Evolutionary conservation across 2,888 invertebrate genomes (phyloP).

Genomic region (Metopia argyrocephala): DNA sequence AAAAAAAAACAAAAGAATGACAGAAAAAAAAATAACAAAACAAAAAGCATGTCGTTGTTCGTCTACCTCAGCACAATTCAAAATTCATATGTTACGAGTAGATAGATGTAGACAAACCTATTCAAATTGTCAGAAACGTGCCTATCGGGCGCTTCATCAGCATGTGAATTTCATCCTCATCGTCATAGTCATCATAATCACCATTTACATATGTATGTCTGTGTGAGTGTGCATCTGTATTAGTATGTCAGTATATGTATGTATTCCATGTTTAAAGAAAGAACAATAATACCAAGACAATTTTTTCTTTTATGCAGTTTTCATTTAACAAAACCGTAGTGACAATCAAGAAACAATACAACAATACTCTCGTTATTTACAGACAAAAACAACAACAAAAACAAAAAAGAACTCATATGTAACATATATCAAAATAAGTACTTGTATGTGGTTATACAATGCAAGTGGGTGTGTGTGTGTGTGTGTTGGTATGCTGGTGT

Average conservation of each 20-base stretch:
- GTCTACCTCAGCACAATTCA: conserved; percentile 62
- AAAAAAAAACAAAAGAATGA: not conserved
- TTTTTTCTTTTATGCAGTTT: conserved; percentile 47
- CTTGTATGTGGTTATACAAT: not conserved
- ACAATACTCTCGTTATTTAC: not conserved
- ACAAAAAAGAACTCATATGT: not conserved
- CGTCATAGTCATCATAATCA: conserved; percentile 49
- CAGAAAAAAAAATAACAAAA: too few relatives aligned
- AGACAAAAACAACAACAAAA: not conserved
- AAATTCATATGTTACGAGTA: conserved; percentile 56
- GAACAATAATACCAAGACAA: not conserved
- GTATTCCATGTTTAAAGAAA: conserved; percentile 17
- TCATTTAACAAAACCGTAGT: conserved; percentile 48
- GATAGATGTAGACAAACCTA: conserved; percentile 63
- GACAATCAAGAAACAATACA: conserved; percentile 55
- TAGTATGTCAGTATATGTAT: conserved; percentile 9
- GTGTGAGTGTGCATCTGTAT: not conserved
- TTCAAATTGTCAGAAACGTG: conserved; percentile 65
- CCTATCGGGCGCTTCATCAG: conserved; percentile 62
- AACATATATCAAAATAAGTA: not conserved
- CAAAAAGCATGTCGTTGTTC: conserved; percentile 51
- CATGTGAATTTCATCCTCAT: conserved; percentile 55
- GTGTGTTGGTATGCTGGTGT: not conserved
- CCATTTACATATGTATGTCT: conserved; percentile 31
- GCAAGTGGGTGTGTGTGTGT: not conserved